Conservation (phyloP, 2,888 invertebrate genomes). For the Phytoseiulus persimilis region DNA sequence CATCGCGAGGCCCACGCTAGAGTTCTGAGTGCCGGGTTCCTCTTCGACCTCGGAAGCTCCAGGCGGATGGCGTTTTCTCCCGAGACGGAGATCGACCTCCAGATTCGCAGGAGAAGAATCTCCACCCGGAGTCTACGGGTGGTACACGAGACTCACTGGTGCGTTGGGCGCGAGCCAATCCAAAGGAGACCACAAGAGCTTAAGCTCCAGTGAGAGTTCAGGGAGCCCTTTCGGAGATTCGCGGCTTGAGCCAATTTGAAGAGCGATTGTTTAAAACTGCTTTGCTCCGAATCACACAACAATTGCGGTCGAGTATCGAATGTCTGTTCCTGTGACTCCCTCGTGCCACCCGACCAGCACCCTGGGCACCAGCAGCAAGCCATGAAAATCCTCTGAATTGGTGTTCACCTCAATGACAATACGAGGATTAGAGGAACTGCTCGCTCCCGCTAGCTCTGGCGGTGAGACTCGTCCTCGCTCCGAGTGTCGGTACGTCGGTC, state of each 20-base stretch:
- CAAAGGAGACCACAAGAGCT: neutral
- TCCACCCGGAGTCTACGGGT: too few relatives aligned
- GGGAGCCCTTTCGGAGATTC: neutral
- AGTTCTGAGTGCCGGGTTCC: too few relatives aligned
- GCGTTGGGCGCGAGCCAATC: too few relatives aligned
- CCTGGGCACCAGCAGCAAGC: neutral
- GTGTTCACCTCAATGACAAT: neutral
- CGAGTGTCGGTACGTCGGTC: neutral
- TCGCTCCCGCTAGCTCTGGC: neutral
- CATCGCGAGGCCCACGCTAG: too few relatives aligned
- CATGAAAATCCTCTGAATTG: neutral
- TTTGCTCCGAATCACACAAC: neutral
- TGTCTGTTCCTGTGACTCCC: neutral
- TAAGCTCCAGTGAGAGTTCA: neutral
- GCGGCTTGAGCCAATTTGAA: slow-evolving; percentile 5
- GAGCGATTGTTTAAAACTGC: slow-evolving; percentile 5
- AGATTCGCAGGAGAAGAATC: too few relatives aligned
- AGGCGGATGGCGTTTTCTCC: too few relatives aligned
- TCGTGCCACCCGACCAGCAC: neutral
- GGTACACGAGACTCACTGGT: too few relatives aligned
- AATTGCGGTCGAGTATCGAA: slow-evolving; percentile 5
- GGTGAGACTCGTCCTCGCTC: neutral
- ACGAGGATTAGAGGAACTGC: neutral
- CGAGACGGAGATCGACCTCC: too few relatives aligned
- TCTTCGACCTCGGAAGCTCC: too few relatives aligned